Conservation (phyloP, 1,140 invertebrate species). For the Venturia canescens region DNA sequence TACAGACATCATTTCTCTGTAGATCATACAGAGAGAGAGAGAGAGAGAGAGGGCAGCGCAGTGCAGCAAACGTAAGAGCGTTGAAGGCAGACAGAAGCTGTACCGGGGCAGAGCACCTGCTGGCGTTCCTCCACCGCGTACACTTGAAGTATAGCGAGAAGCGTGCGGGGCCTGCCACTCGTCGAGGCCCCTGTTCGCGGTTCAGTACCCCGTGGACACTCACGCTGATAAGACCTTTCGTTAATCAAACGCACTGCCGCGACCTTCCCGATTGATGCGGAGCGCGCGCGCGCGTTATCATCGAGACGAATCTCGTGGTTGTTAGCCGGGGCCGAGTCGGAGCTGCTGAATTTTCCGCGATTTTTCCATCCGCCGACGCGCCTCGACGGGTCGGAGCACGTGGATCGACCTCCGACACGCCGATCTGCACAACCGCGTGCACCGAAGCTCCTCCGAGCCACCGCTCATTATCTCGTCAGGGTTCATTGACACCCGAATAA, state of each 20-base stretch:
- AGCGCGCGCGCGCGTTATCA: background rate
- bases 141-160: conserved; percentile 43
- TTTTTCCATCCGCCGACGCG: background rate
- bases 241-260: conserved; percentile 57
- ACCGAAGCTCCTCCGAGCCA: too few relatives aligned
- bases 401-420: background rate
- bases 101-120: conserved; percentile 29
- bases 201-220: conserved; percentile 70
- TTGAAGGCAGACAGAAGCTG: conserved; percentile 31
- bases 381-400: background rate
- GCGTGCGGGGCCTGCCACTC: conserved; percentile 31
- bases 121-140: conserved; percentile 40
- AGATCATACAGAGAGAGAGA: background rate
- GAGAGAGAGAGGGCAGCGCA: too few relatives aligned
- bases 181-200: conserved; percentile 49
- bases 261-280: background rate
- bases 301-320: background rate
- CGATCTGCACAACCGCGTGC: too few relatives aligned
- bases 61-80: conserved; percentile 29
- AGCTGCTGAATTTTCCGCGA: background rate
- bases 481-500: conserved; percentile 4
- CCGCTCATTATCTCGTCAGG: too few relatives aligned
- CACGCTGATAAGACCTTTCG: conserved; percentile 70
- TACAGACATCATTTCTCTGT: background rate
- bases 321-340: too few relatives aligned